A percentile compares a stretch with the other conserved stretches of the same genome.
These are phyloP conservation scores for Trypoxylon attenuatum DNA, from an alignment of 2,888 invertebrate genomes.

Conservation along the genomic window DNA sequence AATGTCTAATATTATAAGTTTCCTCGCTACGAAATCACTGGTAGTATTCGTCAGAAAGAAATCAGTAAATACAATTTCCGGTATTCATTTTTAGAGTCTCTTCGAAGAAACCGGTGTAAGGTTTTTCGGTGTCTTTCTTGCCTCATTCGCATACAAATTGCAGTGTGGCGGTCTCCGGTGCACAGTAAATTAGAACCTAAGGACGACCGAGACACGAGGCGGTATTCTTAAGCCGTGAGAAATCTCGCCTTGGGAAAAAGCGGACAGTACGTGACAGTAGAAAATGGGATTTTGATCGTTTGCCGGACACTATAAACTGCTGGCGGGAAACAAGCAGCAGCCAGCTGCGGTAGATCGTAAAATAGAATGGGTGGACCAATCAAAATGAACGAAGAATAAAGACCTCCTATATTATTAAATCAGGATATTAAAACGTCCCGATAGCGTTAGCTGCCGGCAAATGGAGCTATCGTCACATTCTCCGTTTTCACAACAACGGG, in stretches of 20 bases:
- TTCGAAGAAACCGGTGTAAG: no score
- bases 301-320: constrained; percentile 30
- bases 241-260: constrained; percentile 43
- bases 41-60: no score
- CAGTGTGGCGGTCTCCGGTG: no score
- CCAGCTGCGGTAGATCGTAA: constrained; percentile 50
- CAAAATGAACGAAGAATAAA: constrained; percentile 45
- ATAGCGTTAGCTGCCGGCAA: constrained; percentile 35
- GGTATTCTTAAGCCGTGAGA: constrained; percentile 13
- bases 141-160: no score
- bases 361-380: constrained; percentile 43
- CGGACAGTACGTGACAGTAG: constrained; percentile 52
- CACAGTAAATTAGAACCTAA: constrained; percentile 46
- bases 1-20: no score
- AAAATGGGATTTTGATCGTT: constrained; percentile 60
- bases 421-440: constrained; percentile 57
- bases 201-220: constrained; percentile 31
- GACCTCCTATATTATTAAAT: constrained; percentile 52
- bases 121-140: no score
- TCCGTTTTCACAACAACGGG: constrained; percentile 3
- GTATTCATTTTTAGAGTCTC: no score
- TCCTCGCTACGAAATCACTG: no score
- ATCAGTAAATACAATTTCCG: no score
- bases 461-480: constrained; percentile 26
- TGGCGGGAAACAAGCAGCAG: constrained; percentile 42